Base-by-base conservation (phyloP, 2,888 invertebrate genomes). In the Hetaerina titia region DNA sequence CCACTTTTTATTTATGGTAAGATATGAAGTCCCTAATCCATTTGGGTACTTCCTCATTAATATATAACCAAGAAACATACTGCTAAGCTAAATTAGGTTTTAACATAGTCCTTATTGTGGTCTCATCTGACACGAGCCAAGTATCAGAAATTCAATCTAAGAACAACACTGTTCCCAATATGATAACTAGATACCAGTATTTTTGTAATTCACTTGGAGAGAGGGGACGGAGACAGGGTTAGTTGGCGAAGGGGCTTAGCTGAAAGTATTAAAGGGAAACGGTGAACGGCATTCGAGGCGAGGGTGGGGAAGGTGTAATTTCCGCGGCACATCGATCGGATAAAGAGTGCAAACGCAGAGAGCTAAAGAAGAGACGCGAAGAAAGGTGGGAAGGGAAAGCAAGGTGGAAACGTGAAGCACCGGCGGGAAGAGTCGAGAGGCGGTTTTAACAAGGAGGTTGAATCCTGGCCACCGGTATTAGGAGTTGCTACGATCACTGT, bases 371-470 rank as follows among this genome's bases (percentile, higher is more conserved):
- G 22, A n/a, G 69, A 69, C n/a, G 22, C 69, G 0, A 19, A 69
- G 63, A 63, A 60, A 64, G 69, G 89, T 57, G 57, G 58, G 45
- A 9, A 63, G 45, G 63, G 90, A 64, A 17, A 64, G 63, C 11
- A 69, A 74, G 69, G 22, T 7, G 89, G 89, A 89, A 92, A 22
- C 69, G 56, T n/a, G n/a, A 92, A 69, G 63, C 63, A 58, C 57
- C 57, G 56, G 45, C 19, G 45, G 45, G 56, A 31, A 13, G 88
- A 56, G 90, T 31, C 15, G 63, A 25, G 45, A 9, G 45, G 90
- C 56, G 69, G 92, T 56, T 56, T 81, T 92, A 92, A 92, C 92
- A 92, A 92, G 92, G 69, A 74, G 92, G 22, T 22, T 74, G 45
- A 19, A 17, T 11, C 13, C 74, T 60, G 60, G 58, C 90, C 90